phyloP scores from a whole-genome alignment of 2,888 invertebrate species.

The Allacma fusca region DNA sequence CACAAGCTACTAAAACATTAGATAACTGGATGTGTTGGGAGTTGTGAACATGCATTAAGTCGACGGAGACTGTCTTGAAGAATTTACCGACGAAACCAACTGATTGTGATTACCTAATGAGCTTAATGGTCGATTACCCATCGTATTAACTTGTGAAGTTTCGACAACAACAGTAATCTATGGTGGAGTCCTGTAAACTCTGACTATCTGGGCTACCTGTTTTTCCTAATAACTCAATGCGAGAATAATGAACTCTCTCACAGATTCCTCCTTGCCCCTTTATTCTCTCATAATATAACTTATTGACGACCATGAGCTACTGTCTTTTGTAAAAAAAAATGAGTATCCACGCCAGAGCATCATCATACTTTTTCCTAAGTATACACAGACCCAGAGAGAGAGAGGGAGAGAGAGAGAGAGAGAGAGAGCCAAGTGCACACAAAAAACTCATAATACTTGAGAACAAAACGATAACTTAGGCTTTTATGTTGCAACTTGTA shows the following conservation, averaged over 20 bases:
- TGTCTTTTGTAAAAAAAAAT: neutral
- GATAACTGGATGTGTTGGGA: neutral
- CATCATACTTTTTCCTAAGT: neutral
- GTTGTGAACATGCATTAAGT: slow-evolving; percentile 22
- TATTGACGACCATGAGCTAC: slow-evolving; percentile 25
- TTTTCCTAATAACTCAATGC: slow-evolving; percentile 56
- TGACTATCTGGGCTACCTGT: slow-evolving; percentile 57
- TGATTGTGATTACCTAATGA: slow-evolving; percentile 57
- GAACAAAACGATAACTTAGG: slow-evolving; percentile 1
- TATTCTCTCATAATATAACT: slow-evolving; percentile 26
- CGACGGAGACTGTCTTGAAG: slow-evolving; percentile 32
- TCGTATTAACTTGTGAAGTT: slow-evolving; percentile 49
- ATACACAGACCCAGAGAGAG: neutral
- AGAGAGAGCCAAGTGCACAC: neutral
- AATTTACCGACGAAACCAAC: slow-evolving; percentile 51
- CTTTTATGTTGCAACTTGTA: slow-evolving; percentile 24
- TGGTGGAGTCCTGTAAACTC: slow-evolving; percentile 49
- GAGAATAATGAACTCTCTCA: slow-evolving; percentile 47
- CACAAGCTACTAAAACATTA: slow-evolving; percentile 19
- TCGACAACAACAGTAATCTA: slow-evolving; percentile 48
- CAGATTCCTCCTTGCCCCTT: slow-evolving; percentile 4
- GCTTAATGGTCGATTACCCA: slow-evolving; percentile 56
- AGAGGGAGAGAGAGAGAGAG: neutral
- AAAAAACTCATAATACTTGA: slow-evolving; percentile 27
- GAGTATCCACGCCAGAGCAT: neutral